These are phyloP conservation scores for Xenopus laevis DNA, from an alignment of 2,113 vertebrate genomes.

Conservation along the genomic window DNA sequence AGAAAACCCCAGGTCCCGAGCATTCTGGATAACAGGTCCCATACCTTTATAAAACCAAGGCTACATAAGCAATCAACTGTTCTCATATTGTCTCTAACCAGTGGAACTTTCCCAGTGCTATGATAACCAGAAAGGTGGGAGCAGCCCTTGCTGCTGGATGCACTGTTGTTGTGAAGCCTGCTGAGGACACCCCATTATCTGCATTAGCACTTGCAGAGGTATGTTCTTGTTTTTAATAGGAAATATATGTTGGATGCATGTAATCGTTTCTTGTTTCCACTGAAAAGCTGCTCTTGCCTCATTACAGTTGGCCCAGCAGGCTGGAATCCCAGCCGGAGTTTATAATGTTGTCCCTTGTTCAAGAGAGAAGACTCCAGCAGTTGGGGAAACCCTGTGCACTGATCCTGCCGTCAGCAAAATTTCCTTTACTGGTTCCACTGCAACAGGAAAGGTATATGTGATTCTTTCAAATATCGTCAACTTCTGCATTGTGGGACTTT, in stretches of 20 bases:
- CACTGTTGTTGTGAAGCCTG: conserved; percentile 90
- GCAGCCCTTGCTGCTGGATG: conserved; percentile 92
- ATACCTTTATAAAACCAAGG: too few relatives aligned
- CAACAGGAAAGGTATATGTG: conserved; percentile 82
- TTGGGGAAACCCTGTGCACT: conserved; percentile 84
- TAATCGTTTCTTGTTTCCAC: not conserved
- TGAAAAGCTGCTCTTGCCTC: conserved; percentile 17
- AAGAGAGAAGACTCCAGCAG: conserved; percentile 68
- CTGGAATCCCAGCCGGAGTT: conserved; percentile 84
- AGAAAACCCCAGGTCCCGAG: too few relatives aligned
- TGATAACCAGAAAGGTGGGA: conserved; percentile 95
- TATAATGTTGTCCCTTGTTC: conserved; percentile 93
- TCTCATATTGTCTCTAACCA: conserved; percentile 53
- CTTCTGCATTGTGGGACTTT: too few relatives aligned
- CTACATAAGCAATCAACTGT: not conserved
- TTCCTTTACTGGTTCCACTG: conserved; percentile 95
- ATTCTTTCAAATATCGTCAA: too few relatives aligned
- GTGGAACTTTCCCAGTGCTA: conserved; percentile 98
- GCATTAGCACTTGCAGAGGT: conserved; percentile 94
- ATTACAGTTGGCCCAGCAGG: conserved; percentile 81
- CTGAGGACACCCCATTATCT: conserved; percentile 91
- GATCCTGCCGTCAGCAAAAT: conserved; percentile 86
- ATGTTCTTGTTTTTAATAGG: conserved; percentile 1
- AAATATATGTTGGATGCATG: not conserved
- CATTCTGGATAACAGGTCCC: too few relatives aligned